Percentiles rank a stretch among this genome's conserved stretches.
Evolutionary conservation across 2,888 invertebrate species (phyloP).

Genomic region (Mythimna ferrago): DNA sequence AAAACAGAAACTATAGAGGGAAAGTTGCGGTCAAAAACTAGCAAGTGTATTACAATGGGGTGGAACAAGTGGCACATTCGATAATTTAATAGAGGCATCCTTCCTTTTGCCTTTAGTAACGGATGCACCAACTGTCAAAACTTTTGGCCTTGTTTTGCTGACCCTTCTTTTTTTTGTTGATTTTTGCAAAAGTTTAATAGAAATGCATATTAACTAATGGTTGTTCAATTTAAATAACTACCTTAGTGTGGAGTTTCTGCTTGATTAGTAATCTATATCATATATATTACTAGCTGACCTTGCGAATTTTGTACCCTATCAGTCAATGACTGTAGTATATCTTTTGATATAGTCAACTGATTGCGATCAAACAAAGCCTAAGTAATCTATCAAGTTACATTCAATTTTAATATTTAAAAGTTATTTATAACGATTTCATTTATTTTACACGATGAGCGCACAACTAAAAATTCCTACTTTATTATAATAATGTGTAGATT

Average conservation of each 20-base stretch:
- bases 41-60: slow-evolving; percentile 7
- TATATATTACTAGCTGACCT: no score
- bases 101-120: slow-evolving; percentile 51
- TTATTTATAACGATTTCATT: no score
- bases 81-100: slow-evolving; percentile 57
- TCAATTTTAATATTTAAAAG: no score
- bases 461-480: no score
- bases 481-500: no score
- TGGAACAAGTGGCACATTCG: slow-evolving; percentile 51
- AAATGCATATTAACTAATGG: no score
- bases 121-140: slow-evolving; percentile 70
- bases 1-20: background rate
- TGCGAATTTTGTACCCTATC: no score
- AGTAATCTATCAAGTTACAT: no score
- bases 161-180: background rate
- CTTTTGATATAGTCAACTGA: no score
- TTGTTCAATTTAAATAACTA: background rate
- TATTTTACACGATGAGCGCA: no score
- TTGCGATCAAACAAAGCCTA: no score
- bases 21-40: background rate
- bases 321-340: no score
- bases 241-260: background rate
- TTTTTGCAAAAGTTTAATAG: background rate
- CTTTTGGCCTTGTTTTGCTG: slow-evolving; percentile 29
- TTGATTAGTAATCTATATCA: background rate